Evolutionary conservation across 2,888 invertebrate species (phyloP).

Genomic region (Copidosoma aretas): DNA sequence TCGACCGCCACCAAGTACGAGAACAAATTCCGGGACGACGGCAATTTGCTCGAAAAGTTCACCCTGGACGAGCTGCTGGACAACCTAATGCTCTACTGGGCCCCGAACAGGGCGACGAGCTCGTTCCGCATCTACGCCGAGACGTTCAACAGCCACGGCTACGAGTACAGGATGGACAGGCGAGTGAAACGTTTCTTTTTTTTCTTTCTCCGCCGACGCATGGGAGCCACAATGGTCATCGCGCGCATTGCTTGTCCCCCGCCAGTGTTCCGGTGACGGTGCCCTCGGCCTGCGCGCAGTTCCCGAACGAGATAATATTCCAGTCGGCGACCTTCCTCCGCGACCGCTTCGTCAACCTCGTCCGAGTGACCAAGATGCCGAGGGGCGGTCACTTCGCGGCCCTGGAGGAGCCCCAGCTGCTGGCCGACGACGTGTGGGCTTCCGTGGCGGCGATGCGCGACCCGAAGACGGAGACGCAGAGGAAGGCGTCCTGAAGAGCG

Average conservation of each 20-base stretch:
- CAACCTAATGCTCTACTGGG: slow-evolving; percentile 67
- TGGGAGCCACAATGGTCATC: no score
- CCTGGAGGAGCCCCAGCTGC: slow-evolving; percentile 54
- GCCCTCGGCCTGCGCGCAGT: slow-evolving; percentile 56
- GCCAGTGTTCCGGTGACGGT: slow-evolving; percentile 48
- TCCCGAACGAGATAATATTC: slow-evolving; percentile 54
- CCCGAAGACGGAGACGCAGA: slow-evolving; percentile 1
- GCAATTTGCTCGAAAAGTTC: slow-evolving; percentile 69
- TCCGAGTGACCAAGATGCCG: slow-evolving; percentile 51
- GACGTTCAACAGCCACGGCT: slow-evolving; percentile 44
- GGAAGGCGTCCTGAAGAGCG: not conserved
- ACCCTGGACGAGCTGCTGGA: slow-evolving; percentile 64
- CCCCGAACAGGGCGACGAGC: slow-evolving; percentile 63
- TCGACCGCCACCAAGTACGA: slow-evolving; percentile 70
- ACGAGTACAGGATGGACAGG: slow-evolving; percentile 18
- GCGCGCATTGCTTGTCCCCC: no score
- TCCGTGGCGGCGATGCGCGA: slow-evolving; percentile 43
- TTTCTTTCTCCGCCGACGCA: not conserved
- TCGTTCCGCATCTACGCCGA: slow-evolving; percentile 72
- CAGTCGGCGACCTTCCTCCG: slow-evolving; percentile 47
- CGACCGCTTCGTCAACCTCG: slow-evolving; percentile 54
- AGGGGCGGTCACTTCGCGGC: slow-evolving; percentile 60
- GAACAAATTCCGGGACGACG: slow-evolving; percentile 64
- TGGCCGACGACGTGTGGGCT: slow-evolving; percentile 55
- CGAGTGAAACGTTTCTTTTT: slow-evolving; percentile 1